Evolutionary conservation across 2,888 invertebrate genomes (phyloP), one percentile per base, ranked within the genome.

Genomic region (Pachliopta kotzebuea): DNA sequence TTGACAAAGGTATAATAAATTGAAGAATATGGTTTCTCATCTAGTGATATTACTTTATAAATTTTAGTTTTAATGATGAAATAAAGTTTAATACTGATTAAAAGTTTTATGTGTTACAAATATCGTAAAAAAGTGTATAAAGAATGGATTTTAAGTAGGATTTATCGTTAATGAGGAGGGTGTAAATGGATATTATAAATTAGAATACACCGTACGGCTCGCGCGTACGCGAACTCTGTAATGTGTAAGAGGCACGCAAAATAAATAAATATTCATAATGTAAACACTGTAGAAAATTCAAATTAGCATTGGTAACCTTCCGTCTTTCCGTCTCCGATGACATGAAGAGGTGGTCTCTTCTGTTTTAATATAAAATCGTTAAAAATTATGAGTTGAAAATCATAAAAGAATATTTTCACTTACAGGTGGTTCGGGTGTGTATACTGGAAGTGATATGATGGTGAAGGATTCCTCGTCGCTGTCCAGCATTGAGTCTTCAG

Each of bases 391-490:
- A 37, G 37, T 37, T 37, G 37, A 11, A 45, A 45, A 45, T n/a
- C 6, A 8, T 45, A 18, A 45, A n/a, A 45, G 45, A 7, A 45
- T n/a, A 45, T 37, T 23, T 23, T 23, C 42, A 88, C 90, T 90
- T 71, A 91, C 90, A 57, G 82, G 75, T 3, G 84, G 81, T 58
- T 86, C 85, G 18, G 93, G 92, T 71, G 91, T 90, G 86, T 94
- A 93, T 70, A 93, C 93, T 56, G 95, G 94, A 75, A 94, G 88
- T 63, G 94, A 93, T 79, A 95, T 92, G 78, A 95, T 93, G 74
- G 94, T 92, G 84, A 95, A 95, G 56, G 93, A 93, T 77, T 94
- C 94, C 73, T 94, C 95, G 84, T 95, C 95, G 82, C 93, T 93
- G 80, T 93, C 93, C 81, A 91, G 85, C 93, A 93, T 93, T 50